A percentile compares a stretch with the other conserved stretches of the same genome.
These are phyloP conservation scores for Bhutanitis thaidina DNA, from an alignment of 2,888 invertebrate species.

Conservation along the genomic window DNA sequence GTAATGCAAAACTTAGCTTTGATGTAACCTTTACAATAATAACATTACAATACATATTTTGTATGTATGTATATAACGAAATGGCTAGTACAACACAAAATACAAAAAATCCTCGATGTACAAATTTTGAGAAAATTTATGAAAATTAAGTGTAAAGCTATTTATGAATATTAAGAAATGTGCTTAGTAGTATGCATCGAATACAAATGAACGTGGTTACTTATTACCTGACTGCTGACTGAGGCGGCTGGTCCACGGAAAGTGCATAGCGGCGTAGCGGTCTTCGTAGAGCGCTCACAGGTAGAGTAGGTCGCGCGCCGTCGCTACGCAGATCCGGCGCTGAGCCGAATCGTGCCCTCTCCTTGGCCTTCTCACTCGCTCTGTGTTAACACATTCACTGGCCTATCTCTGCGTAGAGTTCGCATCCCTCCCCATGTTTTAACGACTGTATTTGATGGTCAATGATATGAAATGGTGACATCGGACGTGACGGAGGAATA, in stretches of 20 bases:
- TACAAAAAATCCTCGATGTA: too few relatives aligned
- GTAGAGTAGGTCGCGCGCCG: constrained; percentile 51
- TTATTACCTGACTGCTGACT: constrained; percentile 64
- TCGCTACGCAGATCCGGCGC: constrained; percentile 79
- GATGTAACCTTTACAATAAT: too few relatives aligned
- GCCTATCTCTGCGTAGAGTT: constrained; percentile 28
- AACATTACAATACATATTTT: too few relatives aligned
- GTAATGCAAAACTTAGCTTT: too few relatives aligned
- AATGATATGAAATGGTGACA: constrained; percentile 21
- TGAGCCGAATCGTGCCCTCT: constrained; percentile 76
- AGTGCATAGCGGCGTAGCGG: constrained; percentile 88
- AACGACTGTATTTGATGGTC: constrained; percentile 8
- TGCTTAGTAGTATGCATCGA: not conserved
- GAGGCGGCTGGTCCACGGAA: constrained; percentile 88
- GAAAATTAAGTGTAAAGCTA: too few relatives aligned
- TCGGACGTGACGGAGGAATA: not conserved
- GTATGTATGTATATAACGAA: too few relatives aligned
- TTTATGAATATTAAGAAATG: not conserved
- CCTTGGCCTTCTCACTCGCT: constrained; percentile 44
- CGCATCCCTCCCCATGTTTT: not conserved
- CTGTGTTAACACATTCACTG: constrained; percentile 56
- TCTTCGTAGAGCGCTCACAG: constrained; percentile 62
- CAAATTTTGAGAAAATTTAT: too few relatives aligned
- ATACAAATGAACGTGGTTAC: not conserved
- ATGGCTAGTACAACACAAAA: too few relatives aligned